A percentile compares a stretch with the other conserved stretches of the same genome.
Evolutionary conservation across 1,140 invertebrate genomes (phyloP).

Genomic region (Zaprionus capensis): DNA sequence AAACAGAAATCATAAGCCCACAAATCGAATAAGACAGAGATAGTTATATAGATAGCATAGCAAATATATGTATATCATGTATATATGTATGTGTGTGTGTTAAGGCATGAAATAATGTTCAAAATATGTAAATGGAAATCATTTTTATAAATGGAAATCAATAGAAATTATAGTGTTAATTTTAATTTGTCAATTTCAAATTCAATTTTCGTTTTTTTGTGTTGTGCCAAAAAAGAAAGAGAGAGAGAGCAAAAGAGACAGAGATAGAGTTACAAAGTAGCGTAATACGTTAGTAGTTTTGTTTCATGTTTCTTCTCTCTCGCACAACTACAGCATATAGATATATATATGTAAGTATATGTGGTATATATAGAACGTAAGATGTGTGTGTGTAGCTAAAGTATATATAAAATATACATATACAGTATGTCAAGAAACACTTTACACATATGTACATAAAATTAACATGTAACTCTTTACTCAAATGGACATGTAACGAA

Average conservation of each 20-base stretch:
- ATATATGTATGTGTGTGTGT: background rate
- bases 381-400: background rate
- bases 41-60: constrained; percentile 11
- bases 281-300: constrained; percentile 21
- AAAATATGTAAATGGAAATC: constrained; percentile 9
- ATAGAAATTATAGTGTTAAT: background rate
- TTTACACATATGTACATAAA: too few species aligned
- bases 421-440: background rate
- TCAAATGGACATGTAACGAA: too few species aligned
- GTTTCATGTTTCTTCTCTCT: constrained; percentile 1
- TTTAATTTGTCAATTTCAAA: constrained; percentile 9
- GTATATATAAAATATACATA: constrained; percentile 1
- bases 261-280: constrained; percentile 18
- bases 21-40: constrained; percentile 17
- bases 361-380: constrained; percentile 2
- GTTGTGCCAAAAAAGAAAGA: constrained; percentile 15
- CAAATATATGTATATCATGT: background rate
- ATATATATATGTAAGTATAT: constrained; percentile 1
- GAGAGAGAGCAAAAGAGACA: constrained; percentile 25
- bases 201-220: background rate
- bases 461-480: too few species aligned
- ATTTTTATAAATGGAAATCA: background rate
- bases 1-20: constrained; percentile 41
- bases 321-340: constrained; percentile 6
- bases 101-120: background rate